Conservation (phyloP, 2,888 invertebrate species). For the Cerastis leucographa region DNA sequence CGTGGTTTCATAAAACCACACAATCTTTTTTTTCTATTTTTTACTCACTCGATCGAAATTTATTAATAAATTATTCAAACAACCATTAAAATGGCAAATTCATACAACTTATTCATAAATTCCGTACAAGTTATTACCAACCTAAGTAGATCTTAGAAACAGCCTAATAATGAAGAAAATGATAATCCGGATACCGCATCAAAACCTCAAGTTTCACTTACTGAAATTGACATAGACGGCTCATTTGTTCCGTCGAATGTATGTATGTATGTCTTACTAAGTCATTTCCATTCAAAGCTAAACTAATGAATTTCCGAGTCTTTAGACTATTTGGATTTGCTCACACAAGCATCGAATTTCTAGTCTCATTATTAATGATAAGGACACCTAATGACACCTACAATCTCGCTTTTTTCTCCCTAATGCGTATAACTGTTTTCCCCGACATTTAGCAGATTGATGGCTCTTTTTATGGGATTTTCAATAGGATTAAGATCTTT, state of each 20-base stretch:
- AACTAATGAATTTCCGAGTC: constrained; percentile 60
- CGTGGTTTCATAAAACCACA: no score
- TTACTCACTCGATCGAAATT: not conserved
- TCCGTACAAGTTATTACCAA: not conserved
- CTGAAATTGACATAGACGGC: constrained; percentile 15
- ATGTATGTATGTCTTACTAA: not conserved
- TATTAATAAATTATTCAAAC: not conserved
- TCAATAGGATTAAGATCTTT: constrained; percentile 52
- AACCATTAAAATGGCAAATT: not conserved
- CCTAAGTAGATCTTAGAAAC: not conserved
- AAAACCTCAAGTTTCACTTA: constrained; percentile 22
- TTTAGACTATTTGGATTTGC: constrained; percentile 68
- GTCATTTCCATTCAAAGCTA: constrained; percentile 36
- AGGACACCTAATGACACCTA: constrained; percentile 60
- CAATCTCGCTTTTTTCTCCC: constrained; percentile 51
- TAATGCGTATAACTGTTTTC: constrained; percentile 59
- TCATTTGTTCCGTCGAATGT: constrained; percentile 12
- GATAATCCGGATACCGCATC: not conserved
- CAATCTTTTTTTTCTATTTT: no score
- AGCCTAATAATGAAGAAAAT: not conserved
- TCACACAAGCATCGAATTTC: constrained; percentile 52
- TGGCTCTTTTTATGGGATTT: constrained; percentile 52
- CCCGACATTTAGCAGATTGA: constrained; percentile 54
- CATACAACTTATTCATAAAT: not conserved
- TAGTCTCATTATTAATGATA: constrained; percentile 68